Evolutionary conservation across 53 echinoderm and acorn worm genomes (phyloP).

Genomic region (Paelopatides confundens): DNA sequence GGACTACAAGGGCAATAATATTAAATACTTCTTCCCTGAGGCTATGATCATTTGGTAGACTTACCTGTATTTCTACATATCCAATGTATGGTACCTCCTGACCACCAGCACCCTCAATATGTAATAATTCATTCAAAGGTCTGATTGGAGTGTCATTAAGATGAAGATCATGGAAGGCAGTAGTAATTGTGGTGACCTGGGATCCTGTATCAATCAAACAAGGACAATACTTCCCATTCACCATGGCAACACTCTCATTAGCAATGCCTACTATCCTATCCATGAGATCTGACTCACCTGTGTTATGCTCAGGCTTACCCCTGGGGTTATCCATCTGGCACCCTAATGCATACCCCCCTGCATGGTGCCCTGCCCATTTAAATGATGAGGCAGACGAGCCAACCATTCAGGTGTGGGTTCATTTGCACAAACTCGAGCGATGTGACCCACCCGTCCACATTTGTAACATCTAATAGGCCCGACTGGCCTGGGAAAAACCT

Average conservation of each 20-base stretch:
- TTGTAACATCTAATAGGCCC: background rate
- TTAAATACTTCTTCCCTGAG: background rate
- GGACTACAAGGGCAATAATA: conserved; percentile 4
- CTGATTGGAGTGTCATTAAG: background rate
- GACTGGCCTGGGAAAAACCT: too few relatives aligned
- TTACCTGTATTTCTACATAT: conserved; percentile 9
- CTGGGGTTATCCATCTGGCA: background rate
- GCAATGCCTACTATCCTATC: conserved; percentile 19
- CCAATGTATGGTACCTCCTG: conserved; percentile 44
- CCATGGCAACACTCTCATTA: conserved; percentile 8
- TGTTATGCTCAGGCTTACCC: background rate
- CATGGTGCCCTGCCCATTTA: conserved; percentile 15
- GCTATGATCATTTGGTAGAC: background rate
- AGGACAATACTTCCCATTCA: background rate
- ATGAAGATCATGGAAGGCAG: background rate
- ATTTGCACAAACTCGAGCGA: background rate
- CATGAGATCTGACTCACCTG: background rate
- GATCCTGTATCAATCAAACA: conserved; percentile 45
- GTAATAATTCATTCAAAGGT: background rate
- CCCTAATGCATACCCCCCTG: background rate
- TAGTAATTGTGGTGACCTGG: conserved; percentile 13
- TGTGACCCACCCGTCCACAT: conserved; percentile 6
- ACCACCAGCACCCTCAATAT: conserved; percentile 28
- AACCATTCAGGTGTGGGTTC: background rate
- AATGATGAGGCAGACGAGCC: background rate